These are phyloP conservation scores for Tetheella fluctuosa DNA, from an alignment of 2,888 invertebrate species.

Conservation along the genomic window DNA sequence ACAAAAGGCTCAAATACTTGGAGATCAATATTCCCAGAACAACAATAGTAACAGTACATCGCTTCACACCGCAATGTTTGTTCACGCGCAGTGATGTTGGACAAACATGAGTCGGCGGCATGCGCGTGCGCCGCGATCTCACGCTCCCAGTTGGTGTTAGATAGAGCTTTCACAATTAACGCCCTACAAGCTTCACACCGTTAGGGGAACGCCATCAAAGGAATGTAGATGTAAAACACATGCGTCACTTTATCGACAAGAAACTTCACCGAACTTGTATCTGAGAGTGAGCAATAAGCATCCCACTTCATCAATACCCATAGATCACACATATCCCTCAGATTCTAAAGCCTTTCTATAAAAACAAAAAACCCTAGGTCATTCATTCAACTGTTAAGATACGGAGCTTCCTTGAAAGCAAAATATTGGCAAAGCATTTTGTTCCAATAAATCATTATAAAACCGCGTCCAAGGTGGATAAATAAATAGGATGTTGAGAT, in stretches of 20 bases:
- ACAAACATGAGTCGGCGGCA: slow-evolving; percentile 40
- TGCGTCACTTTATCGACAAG: not conserved
- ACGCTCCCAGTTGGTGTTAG: slow-evolving; percentile 38
- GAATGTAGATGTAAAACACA: slow-evolving; percentile 7
- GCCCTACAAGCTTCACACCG: slow-evolving; percentile 42
- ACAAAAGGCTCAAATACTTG: slow-evolving; percentile 8
- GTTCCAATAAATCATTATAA: slow-evolving; percentile 45
- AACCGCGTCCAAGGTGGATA: slow-evolving; percentile 38
- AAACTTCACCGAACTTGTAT: no score
- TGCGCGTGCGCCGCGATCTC: slow-evolving; percentile 46
- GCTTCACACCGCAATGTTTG: slow-evolving; percentile 56
- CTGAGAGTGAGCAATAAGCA: no score
- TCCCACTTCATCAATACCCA: not conserved
- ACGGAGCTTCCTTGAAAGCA: slow-evolving; percentile 32
- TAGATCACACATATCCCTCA: slow-evolving; percentile 15
- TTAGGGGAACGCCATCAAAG: slow-evolving; percentile 27
- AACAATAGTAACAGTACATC: slow-evolving; percentile 55
- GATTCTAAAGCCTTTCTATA: slow-evolving; percentile 35
- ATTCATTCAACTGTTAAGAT: slow-evolving; percentile 37
- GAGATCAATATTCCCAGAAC: slow-evolving; percentile 15
- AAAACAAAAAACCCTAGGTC: slow-evolving; percentile 31
- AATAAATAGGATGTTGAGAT: slow-evolving; percentile 39
- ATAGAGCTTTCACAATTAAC: slow-evolving; percentile 61
- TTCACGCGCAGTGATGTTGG: slow-evolving; percentile 46
- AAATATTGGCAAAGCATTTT: slow-evolving; percentile 33